phyloP scores from a whole-genome alignment of 2,797 vertebrate genomes.

The Dipus sagitta region DNA sequence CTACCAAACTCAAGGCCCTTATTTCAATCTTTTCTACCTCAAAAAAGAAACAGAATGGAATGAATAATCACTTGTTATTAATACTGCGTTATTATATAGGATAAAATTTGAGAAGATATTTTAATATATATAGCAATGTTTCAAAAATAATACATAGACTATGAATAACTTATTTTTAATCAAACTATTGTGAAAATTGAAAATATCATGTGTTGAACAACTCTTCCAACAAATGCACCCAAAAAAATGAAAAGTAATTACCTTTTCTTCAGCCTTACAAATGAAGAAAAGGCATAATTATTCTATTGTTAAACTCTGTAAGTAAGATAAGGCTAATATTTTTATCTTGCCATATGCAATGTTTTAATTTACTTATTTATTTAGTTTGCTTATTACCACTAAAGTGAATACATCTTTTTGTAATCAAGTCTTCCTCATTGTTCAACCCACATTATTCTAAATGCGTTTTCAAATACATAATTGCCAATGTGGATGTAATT shows the following conservation, averaged over 20 bases:
- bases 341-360: background rate
- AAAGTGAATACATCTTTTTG: background rate
- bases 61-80: background rate
- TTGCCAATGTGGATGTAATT: background rate
- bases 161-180: background rate
- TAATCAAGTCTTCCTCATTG: slow-evolving; percentile 36
- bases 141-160: background rate
- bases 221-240: accelerated
- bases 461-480: slow-evolving; percentile 34
- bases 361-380: background rate
- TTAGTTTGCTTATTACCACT: background rate
- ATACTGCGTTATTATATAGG: background rate
- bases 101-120: background rate
- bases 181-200: background rate
- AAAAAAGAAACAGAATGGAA: background rate
- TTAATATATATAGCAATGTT: background rate
- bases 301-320: background rate
- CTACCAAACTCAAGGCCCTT: background rate
- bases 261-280: background rate
- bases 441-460: slow-evolving; percentile 34
- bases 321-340: background rate
- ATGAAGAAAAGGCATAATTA: background rate
- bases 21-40: background rate
- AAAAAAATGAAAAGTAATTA: background rate
- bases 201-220: background rate